phyloP scores from a whole-genome alignment of 2,113 vertebrate genomes.

The Bungarus multicinctus region DNA sequence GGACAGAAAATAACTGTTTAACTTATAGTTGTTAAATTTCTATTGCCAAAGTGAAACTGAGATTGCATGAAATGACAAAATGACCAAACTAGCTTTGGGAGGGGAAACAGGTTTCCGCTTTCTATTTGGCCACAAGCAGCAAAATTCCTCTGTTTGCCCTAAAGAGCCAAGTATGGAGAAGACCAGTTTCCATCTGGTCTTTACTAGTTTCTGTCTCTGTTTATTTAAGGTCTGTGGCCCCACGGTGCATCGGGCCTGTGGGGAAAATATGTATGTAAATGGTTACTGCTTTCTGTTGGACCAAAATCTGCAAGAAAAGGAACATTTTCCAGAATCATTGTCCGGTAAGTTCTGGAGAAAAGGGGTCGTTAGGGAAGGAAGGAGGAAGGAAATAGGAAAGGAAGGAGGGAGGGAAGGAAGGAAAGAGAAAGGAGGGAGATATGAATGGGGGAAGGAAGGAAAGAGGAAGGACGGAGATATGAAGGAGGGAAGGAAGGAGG shows the following conservation, averaged over 20 bases:
- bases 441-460: too few relatives aligned
- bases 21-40: background rate
- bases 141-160: background rate
- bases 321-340: slow-evolving; percentile 38
- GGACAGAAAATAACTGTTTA: background rate
- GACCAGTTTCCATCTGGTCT: background rate
- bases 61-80: background rate
- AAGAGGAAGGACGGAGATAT: too few relatives aligned
- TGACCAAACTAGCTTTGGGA: background rate
- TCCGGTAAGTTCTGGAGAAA: slow-evolving; percentile 52
- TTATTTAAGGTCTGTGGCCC: slow-evolving; percentile 62
- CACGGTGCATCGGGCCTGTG: slow-evolving; percentile 52
- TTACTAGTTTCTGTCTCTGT: background rate
- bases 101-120: background rate
- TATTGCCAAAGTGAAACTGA: background rate
- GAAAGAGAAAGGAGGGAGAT: background rate
- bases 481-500: too few relatives aligned
- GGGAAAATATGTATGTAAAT: slow-evolving; percentile 47
- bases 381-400: background rate
- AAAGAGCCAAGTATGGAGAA: background rate
- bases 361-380: background rate
- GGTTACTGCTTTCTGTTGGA: slow-evolving; percentile 60
- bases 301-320: background rate
- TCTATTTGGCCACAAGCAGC: background rate
- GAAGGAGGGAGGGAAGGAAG: too few relatives aligned